Evolutionary conservation across 2,888 invertebrate species (phyloP), one percentile per base, ranked within the genome.

Genomic region (Isoperla grammatica): DNA sequence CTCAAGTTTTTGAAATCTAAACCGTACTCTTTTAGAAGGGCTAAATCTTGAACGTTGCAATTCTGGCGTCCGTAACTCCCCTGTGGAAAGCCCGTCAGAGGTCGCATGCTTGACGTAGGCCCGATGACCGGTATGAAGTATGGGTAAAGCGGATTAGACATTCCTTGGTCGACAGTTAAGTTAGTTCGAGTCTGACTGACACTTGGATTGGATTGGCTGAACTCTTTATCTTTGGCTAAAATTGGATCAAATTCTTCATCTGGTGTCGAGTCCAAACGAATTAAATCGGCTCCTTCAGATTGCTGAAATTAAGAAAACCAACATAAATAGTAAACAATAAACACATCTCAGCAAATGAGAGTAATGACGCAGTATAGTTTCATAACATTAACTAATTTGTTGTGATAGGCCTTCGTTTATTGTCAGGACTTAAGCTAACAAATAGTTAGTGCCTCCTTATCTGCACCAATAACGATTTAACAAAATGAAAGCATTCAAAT

Each of bases 11-110:
- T 77, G 71, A 87, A 87, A 73, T 87, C 84, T 65, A 88, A 75
- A 57, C 88, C 88, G 69, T 88, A 88, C 68, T 88, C 87, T 68
- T 84, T 82, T 64, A 88, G 77, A 37, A 88, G 76, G 69, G 86
- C 86, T 69, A 82, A 80, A 68, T 87, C 87, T 61, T 78, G 75
- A 46, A 73, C 67, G 61, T 71, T 73, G 74, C 65, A 76, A 72
- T 49, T 77, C 19, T 56, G 56, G 11, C 50, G 37, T 12, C 35
- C 17, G n/a, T 29, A 22, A 43, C 35, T 50, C 9, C 54, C 15
- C n/a, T 45, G 13, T 29, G 56, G 46, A 13, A 42, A 22, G 3
- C 49, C 50, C n/a, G 54, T 20, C 19, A 50, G 39, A 13, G 40
- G 62, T 23, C 20, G 13, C 23, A 45, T 11, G 15, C 54, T 15